A percentile compares a stretch with the other conserved stretches of the same genome.
Conservation (phyloP, 2,113 vertebrate species). For the Phoxinus phoxinus region DNA sequence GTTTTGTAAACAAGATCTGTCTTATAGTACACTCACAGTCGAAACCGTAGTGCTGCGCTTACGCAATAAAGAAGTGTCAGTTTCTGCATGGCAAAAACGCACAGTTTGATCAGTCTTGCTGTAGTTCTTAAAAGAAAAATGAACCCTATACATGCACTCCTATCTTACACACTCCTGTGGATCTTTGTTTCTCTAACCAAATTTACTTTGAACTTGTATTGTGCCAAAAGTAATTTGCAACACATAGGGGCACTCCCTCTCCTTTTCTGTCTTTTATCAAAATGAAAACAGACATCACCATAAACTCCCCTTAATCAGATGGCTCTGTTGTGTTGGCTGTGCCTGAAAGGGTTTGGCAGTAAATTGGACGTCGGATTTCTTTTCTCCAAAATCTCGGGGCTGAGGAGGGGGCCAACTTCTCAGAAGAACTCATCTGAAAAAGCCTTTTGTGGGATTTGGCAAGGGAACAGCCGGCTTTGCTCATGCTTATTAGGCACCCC, state of each 20-base stretch:
- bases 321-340: slow-evolving; percentile 74
- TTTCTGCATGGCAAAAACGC: not conserved
- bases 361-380: slow-evolving; percentile 77
- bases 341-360: slow-evolving; percentile 78
- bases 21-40: not conserved
- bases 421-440: slow-evolving; percentile 77
- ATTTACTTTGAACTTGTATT: slow-evolving; percentile 59
- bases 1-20: slow-evolving; percentile 1
- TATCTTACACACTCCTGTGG: slow-evolving; percentile 18
- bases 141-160: slow-evolving; percentile 28
- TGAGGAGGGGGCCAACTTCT: slow-evolving; percentile 65
- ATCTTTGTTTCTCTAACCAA: slow-evolving; percentile 47
- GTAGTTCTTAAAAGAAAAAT: slow-evolving; percentile 16
- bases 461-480: slow-evolving; percentile 71
- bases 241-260: slow-evolving; percentile 50
- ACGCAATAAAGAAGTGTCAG: not conserved
- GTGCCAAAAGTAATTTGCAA: slow-evolving; percentile 54
- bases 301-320: slow-evolving; percentile 75
- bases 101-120: slow-evolving; percentile 9
- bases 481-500: slow-evolving; percentile 67
- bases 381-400: slow-evolving; percentile 74
- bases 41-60: not conserved
- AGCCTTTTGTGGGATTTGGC: slow-evolving; percentile 78
- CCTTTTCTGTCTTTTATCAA: slow-evolving; percentile 64
- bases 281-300: slow-evolving; percentile 77